Evolutionary conservation across 2,888 invertebrate genomes (phyloP).

Genomic region (Dicyrtomina minuta): DNA sequence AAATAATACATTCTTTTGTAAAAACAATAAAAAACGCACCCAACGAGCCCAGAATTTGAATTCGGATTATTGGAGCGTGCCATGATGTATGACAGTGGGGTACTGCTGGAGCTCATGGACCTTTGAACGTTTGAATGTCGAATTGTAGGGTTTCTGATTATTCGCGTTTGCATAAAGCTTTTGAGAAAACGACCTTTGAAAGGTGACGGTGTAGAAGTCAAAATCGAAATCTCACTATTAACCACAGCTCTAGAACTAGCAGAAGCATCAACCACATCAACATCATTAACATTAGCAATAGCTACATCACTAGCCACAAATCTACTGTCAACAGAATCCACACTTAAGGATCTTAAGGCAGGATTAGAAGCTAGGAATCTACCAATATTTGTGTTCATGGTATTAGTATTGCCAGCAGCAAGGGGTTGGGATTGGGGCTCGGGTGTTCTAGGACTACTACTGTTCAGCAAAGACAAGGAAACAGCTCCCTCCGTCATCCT

Average conservation of each 20-base stretch:
- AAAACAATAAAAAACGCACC: conserved; percentile 20
- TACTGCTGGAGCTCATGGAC: not conserved
- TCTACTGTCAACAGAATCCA: conserved; percentile 23
- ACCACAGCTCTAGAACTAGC: not conserved
- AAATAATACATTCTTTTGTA: not conserved
- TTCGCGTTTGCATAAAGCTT: conserved; percentile 24
- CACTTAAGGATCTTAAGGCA: conserved; percentile 20
- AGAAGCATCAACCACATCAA: conserved; percentile 6
- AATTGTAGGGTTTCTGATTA: too few relatives aligned
- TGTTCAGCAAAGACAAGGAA: not conserved
- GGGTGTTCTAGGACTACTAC: not conserved
- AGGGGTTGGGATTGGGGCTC: too few relatives aligned
- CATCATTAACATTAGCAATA: too few relatives aligned
- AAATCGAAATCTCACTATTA: conserved; percentile 1
- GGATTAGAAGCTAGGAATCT: not conserved
- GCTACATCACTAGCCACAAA: not conserved
- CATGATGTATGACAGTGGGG: too few relatives aligned
- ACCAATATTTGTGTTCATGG: too few relatives aligned
- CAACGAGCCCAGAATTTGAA: conserved; percentile 9
- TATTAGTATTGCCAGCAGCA: too few relatives aligned
- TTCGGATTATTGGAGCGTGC: not conserved
- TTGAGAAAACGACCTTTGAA: conserved; percentile 10
- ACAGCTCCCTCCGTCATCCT: not conserved
- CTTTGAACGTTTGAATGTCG: not conserved
- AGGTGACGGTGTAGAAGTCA: conserved; percentile 4